Evolutionary conservation across 2,797 vertebrate genomes (phyloP), one percentile per base, ranked within the genome.

Genomic region (Sebastes goodei): DNA sequence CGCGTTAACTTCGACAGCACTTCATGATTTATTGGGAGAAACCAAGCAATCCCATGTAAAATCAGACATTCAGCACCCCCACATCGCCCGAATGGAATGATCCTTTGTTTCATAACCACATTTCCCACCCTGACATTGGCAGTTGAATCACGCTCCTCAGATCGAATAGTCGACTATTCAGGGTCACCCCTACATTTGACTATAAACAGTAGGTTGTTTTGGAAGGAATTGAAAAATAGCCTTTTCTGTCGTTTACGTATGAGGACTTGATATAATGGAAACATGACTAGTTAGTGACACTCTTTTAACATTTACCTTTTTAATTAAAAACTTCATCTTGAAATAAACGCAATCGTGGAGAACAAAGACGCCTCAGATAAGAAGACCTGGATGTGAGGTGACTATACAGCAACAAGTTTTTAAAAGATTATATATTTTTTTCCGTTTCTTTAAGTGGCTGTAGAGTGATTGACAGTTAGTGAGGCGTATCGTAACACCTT

Each of bases 391-490:
- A 12, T 30, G 12, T 33, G 35, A 67, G 4, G 25, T 38, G 10
- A 15, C 4, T 10, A 15, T 56, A 4, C 2, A 0, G 33, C 61
- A 69, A 73, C 42, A 56, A 4, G 23, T 70, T 66, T 62, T 59
- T 27, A 20, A 66, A 25, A 21, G 4, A 5, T 32, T 25, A 20
- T 27, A 21, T 42, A 23, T 23, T 25, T 42, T 12, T 21, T n/a
- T 6, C 7, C 14, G 12, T 15, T n/a, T 59, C 71, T 14, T 46
- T 46, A 46, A 20, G 60, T 0, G 4, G 64, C 73, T 71, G 83
- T 65, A 71, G 12, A 60, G 52, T 82, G 80, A 89, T 6, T 85
- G 86, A 70, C 87, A 64, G 80, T 1, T 73, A 81, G 63, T 49
- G 20, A 63, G 72, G 61, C 80, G 3, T 10, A 49, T 62, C 6